Evolutionary conservation across 2,113 vertebrate species (phyloP).

Genomic region (Psilopogon haemacephalus): DNA sequence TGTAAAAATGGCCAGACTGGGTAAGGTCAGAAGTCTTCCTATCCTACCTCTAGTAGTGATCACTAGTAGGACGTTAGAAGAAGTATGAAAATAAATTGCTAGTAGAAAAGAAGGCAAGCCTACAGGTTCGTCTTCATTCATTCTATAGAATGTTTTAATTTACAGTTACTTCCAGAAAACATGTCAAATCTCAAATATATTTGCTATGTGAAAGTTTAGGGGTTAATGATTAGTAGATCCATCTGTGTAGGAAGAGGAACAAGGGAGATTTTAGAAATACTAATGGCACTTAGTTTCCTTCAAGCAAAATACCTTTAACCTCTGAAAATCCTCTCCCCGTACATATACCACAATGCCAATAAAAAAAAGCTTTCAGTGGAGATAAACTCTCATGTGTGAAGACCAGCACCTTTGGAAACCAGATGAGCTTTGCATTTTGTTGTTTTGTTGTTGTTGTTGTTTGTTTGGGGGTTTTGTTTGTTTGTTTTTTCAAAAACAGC

Average conservation of each 20-base stretch:
- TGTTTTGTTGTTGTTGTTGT: too few relatives aligned
- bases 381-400: neutral
- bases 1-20: neutral
- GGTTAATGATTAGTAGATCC: neutral
- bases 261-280: neutral
- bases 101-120: neutral
- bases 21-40: neutral
- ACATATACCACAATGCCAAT: neutral
- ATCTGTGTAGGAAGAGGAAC: neutral
- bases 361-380: neutral
- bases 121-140: neutral
- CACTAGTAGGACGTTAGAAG: neutral
- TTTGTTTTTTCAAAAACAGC: neutral
- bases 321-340: neutral
- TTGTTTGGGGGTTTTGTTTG: too few relatives aligned
- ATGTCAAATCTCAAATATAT: rapidly evolving
- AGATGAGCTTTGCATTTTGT: too few relatives aligned
- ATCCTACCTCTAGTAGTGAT: neutral
- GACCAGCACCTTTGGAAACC: neutral
- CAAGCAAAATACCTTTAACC: neutral
- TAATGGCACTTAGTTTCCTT: neutral
- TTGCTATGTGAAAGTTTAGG: neutral
- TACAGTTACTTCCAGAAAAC: neutral
- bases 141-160: neutral
- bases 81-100: neutral